phyloP scores from a whole-genome alignment of 1,140 invertebrate genomes.

The Batillaria attramentaria region DNA sequence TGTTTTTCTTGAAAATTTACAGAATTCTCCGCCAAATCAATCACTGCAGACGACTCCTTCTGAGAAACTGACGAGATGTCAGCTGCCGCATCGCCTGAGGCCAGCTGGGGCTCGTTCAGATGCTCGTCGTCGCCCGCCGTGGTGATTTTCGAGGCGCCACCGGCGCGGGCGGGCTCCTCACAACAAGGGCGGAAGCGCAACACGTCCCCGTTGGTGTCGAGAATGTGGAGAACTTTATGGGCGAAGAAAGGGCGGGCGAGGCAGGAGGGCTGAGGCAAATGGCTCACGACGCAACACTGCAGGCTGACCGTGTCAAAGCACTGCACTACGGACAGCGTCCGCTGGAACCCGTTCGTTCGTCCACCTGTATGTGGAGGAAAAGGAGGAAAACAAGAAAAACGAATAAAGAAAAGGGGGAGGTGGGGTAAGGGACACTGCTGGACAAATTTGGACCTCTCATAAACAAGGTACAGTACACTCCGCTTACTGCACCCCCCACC shows the following conservation, averaged over 20 bases:
- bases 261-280: slow-evolving; percentile 18
- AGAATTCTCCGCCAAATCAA: neutral
- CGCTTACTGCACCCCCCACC: too few relatives aligned
- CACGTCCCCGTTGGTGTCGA: slow-evolving; percentile 5
- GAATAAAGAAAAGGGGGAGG: too few relatives aligned
- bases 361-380: too few relatives aligned
- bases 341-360: slow-evolving; percentile 13
- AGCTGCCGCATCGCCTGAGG: neutral
- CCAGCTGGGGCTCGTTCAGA: neutral
- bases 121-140: too few relatives aligned
- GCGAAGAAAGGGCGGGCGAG: slow-evolving; percentile 5
- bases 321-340: slow-evolving; percentile 10
- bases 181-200: slow-evolving; percentile 6
- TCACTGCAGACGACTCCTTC: neutral
- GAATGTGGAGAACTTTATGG: neutral
- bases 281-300: slow-evolving; percentile 11
- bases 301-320: slow-evolving; percentile 17
- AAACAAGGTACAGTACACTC: too few relatives aligned
- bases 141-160: neutral
- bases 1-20: neutral
- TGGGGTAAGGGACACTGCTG: too few relatives aligned
- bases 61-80: neutral
- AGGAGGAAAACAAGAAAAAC: too few relatives aligned
- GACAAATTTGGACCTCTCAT: too few relatives aligned
- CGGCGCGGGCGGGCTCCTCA: neutral